Percentiles rank a stretch among this genome's conserved stretches.
phyloP scores from a whole-genome alignment of 2,797 vertebrate species.

The Microhierax caerulescens region DNA sequence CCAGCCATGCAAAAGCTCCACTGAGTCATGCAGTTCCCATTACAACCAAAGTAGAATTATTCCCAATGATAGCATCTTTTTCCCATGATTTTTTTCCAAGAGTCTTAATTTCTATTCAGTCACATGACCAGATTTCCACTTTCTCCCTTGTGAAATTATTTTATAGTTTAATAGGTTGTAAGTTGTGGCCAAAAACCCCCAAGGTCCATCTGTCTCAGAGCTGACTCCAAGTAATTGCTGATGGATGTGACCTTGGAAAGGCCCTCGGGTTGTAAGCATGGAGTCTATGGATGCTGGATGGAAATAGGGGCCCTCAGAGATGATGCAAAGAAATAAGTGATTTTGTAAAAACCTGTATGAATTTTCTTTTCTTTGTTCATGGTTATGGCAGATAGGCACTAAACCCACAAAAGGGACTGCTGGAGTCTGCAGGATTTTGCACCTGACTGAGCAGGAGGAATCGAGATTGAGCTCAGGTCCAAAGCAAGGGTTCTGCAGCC shows the following conservation, averaged over 20 bases:
- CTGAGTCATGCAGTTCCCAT: slow-evolving; percentile 32
- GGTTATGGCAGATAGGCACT: neutral
- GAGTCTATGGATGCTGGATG: neutral
- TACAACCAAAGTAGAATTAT: slow-evolving; percentile 29
- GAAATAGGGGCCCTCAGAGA: neutral
- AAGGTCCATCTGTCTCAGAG: neutral
- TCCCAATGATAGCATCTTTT: neutral
- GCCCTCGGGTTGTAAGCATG: neutral
- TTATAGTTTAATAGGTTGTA: neutral
- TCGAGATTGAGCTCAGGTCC: neutral
- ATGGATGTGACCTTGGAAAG: neutral
- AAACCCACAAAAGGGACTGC: neutral
- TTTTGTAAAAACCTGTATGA: neutral
- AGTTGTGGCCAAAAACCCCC: neutral
- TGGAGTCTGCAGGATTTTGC: neutral
- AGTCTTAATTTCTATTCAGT: neutral
- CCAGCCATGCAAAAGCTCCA: slow-evolving; percentile 38
- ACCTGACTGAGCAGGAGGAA: slow-evolving; percentile 11
- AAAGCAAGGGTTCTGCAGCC: neutral
- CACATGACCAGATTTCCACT: neutral
- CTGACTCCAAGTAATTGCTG: neutral
- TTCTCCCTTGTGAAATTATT: neutral
- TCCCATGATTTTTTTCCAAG: neutral
- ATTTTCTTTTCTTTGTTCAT: neutral
- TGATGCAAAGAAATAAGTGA: neutral